Evolutionary conservation across 2,888 invertebrate species (phyloP).

Genomic region (Halictus ligatus): DNA sequence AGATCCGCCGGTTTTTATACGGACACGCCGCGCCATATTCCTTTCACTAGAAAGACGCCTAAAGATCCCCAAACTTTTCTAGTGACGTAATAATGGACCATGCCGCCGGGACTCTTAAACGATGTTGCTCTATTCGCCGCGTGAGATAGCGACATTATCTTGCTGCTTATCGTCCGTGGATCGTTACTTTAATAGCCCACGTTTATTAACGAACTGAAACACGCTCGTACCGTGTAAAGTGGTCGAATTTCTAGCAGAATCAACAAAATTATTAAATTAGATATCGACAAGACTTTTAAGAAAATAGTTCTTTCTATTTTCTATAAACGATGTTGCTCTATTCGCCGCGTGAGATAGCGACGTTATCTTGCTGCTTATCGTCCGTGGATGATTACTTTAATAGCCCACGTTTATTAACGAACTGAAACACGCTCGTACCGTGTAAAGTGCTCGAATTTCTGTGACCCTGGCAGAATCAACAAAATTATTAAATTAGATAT

Average conservation of each 20-base stretch:
- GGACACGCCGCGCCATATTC: conserved; percentile 42
- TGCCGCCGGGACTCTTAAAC: conserved; percentile 11
- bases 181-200: background rate
- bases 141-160: background rate
- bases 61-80: conserved; percentile 58
- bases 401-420: background rate
- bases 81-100: conserved; percentile 46
- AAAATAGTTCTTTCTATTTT: background rate
- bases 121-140: background rate
- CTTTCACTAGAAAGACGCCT: conserved; percentile 67
- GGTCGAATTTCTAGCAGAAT: too few species aligned
- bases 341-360: background rate
- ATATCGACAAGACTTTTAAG: background rate
- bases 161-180: background rate
- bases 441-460: fast-evolving
- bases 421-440: background rate
- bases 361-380: background rate
- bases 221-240: background rate
- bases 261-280: background rate
- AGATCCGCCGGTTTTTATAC: conserved; percentile 73
- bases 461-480: too few species aligned
- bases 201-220: background rate
- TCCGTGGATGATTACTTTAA: background rate
- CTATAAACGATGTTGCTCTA: background rate
- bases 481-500: too few species aligned